Percentiles rank a stretch among this genome's conserved stretches.
Conservation (phyloP, 2,888 invertebrate species). For the Taenaris catops region DNA sequence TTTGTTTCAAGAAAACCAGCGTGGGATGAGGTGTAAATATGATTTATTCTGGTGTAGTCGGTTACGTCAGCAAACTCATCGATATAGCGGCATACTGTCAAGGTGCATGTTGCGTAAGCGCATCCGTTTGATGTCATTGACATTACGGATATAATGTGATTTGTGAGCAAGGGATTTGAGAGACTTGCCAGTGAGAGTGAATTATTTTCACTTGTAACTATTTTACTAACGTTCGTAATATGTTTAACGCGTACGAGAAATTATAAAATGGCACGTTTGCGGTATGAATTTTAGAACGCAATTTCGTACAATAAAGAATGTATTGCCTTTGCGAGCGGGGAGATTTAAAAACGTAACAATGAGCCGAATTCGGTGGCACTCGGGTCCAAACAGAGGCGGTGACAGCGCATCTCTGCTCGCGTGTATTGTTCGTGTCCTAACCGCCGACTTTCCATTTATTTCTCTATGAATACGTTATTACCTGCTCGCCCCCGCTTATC, state of each 20-base stretch:
- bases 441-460: slow-evolving; percentile 80
- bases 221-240: too few relatives aligned
- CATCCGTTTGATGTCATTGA: slow-evolving; percentile 71
- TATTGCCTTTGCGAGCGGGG: slow-evolving; percentile 56
- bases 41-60: slow-evolving; percentile 29
- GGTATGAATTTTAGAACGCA: slow-evolving; percentile 71
- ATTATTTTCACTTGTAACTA: slow-evolving; percentile 24
- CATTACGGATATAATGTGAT: slow-evolving; percentile 58
- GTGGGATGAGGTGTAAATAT: slow-evolving; percentile 28
- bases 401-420: slow-evolving; percentile 67
- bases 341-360: slow-evolving; percentile 63
- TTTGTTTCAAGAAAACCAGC: slow-evolving; percentile 17
- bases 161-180: slow-evolving; percentile 38
- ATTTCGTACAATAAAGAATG: slow-evolving; percentile 66
- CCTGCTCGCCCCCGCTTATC: slow-evolving; percentile 79
- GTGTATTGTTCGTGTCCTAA: slow-evolving; percentile 74
- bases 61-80: slow-evolving; percentile 53
- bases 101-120: slow-evolving; percentile 67
- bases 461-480: slow-evolving; percentile 81
- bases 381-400: slow-evolving; percentile 40
- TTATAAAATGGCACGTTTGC: slow-evolving; percentile 30
- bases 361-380: slow-evolving; percentile 54
- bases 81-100: slow-evolving; percentile 54
- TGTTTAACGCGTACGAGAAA: too few relatives aligned
- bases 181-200: slow-evolving; percentile 41